A percentile compares a stretch with the other conserved stretches of the same genome.
Conservation (phyloP, 2,113 vertebrate genomes). For the Pontoporia blainvillei region DNA sequence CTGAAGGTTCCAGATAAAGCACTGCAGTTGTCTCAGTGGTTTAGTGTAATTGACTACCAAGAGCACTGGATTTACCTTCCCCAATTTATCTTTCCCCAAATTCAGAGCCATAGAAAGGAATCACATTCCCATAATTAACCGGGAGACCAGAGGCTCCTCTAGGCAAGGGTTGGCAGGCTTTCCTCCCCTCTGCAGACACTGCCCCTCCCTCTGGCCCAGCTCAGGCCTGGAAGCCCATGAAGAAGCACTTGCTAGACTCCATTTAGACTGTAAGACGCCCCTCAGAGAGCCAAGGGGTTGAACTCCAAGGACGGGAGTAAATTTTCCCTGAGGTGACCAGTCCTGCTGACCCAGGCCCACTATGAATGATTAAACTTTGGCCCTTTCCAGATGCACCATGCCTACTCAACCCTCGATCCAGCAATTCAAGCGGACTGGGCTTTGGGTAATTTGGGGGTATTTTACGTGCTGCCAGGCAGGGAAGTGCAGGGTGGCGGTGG, state of each 20-base stretch:
- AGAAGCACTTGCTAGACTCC: neutral
- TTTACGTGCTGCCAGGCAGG: neutral
- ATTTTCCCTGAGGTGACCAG: neutral
- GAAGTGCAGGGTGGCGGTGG: rapidly evolving
- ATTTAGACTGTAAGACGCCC: neutral
- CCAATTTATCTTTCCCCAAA: slow-evolving; percentile 31
- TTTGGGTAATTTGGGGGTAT: neutral
- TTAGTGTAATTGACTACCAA: slow-evolving; percentile 37
- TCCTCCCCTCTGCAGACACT: neutral
- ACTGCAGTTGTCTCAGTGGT: slow-evolving; percentile 39
- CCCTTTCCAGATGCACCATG: neutral
- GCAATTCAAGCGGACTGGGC: neutral
- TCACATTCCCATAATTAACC: neutral
- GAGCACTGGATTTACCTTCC: neutral
- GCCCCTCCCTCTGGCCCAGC: neutral
- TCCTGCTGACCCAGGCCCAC: neutral
- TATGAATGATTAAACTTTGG: neutral
- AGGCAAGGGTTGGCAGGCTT: neutral
- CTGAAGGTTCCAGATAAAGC: slow-evolving; percentile 63
- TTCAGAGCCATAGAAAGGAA: slow-evolving; percentile 43
- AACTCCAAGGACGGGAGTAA: neutral
- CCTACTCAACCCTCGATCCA: neutral
- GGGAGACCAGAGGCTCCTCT: neutral
- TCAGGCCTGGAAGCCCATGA: neutral
- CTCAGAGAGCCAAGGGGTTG: neutral